These are phyloP conservation scores for Choristoneura fumiferana DNA, from an alignment of 1,140 invertebrate genomes.

Conservation along the genomic window DNA sequence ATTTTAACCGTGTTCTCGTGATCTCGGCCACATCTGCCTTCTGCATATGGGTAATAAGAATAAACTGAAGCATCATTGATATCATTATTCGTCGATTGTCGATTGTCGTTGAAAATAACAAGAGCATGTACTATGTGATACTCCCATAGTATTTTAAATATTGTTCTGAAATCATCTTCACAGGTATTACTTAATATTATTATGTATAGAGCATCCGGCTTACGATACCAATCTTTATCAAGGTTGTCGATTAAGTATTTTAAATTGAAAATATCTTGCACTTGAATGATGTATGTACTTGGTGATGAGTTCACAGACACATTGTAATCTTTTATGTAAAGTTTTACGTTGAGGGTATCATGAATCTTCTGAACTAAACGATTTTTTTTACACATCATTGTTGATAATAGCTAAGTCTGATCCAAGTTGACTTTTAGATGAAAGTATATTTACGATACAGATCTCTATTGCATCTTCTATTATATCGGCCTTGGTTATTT, in stretches of 20 bases:
- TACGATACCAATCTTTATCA: background rate
- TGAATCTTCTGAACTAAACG: background rate
- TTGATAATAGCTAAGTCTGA: background rate
- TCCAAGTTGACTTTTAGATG: background rate
- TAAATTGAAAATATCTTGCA: background rate
- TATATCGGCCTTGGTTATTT: background rate
- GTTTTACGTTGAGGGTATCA: background rate
- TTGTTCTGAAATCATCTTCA: background rate
- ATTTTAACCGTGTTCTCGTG: background rate
- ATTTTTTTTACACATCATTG: background rate
- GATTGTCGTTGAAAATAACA: background rate
- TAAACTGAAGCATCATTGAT: background rate
- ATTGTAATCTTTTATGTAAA: background rate
- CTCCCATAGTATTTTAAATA: background rate
- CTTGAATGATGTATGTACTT: background rate
- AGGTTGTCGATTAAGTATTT: background rate
- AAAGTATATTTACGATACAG: background rate
- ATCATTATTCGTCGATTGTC: no score
- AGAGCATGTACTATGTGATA: slow-evolving; percentile 1
- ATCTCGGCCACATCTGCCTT: background rate
- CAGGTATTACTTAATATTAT: background rate
- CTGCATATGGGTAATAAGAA: background rate
- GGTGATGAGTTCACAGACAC: background rate
- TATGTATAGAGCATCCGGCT: background rate
- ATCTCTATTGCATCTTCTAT: background rate